phyloP scores from a whole-genome alignment of 2,113 vertebrate species.

The Campylomormyrus numenius region DNA sequence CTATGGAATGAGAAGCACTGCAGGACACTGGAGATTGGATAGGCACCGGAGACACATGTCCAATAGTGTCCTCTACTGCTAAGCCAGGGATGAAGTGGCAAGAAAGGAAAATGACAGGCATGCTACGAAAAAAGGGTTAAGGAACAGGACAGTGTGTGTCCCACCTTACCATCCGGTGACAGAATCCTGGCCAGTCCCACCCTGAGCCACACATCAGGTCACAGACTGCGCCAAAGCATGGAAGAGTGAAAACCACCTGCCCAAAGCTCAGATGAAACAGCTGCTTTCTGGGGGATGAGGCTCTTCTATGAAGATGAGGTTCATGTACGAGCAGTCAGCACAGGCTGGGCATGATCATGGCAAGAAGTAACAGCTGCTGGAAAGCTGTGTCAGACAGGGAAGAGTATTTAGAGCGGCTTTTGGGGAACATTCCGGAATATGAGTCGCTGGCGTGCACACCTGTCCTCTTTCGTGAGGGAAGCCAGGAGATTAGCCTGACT shows the following conservation, averaged over 20 bases:
- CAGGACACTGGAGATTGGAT: not conserved
- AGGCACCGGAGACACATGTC: not conserved
- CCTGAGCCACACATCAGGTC: not conserved
- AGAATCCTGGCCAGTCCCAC: not conserved
- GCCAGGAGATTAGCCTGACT: slow-evolving; percentile 27
- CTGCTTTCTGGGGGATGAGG: slow-evolving; percentile 19
- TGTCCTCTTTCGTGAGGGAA: slow-evolving; percentile 42
- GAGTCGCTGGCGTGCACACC: slow-evolving; percentile 62
- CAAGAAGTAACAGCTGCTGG: not conserved
- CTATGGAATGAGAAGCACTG: not conserved
- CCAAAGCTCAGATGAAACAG: slow-evolving; percentile 25
- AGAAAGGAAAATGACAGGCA: not conserved
- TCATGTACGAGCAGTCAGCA: not conserved
- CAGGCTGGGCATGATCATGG: not conserved
- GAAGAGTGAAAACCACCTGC: not conserved
- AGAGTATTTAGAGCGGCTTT: not conserved
- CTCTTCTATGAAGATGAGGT: not conserved
- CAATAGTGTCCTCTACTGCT: not conserved
- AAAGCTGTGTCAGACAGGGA: not conserved
- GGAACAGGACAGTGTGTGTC: not conserved
- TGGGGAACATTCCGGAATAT: not conserved
- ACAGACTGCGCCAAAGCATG: not conserved
- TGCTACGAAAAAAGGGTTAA: not conserved
- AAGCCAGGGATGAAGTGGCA: not conserved
- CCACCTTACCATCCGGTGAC: not conserved